Evolutionary conservation across 2,797 vertebrate genomes (phyloP).

Genomic region (Enteromius afrohamiltoni): DNA sequence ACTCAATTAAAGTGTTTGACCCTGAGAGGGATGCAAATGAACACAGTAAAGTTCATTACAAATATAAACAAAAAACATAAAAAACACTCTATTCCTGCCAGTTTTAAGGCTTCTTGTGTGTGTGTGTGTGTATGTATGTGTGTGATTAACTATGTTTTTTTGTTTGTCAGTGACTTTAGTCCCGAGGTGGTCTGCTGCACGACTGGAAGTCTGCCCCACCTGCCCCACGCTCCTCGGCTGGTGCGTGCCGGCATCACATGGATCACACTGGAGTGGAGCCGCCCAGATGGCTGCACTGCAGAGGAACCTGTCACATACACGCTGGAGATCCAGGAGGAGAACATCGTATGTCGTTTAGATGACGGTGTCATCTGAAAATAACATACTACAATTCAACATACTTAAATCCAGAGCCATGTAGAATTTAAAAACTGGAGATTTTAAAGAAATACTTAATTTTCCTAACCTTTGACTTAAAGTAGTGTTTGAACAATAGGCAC

Average conservation of each 20-base stretch:
- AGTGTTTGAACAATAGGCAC: background rate
- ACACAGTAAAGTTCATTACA: background rate
- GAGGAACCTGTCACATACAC: slow-evolving; percentile 93
- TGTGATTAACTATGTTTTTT: background rate
- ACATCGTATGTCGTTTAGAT: slow-evolving; percentile 79
- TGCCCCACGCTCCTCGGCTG: slow-evolving; percentile 89
- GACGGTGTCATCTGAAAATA: background rate
- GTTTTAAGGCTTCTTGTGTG: slow-evolving; percentile 12
- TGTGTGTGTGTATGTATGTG: background rate
- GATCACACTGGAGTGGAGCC: slow-evolving; percentile 92
- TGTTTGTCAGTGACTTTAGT: slow-evolving; percentile 86
- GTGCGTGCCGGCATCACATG: slow-evolving; percentile 93
- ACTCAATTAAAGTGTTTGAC: background rate
- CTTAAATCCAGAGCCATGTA: background rate
- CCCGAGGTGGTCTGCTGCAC: slow-evolving; percentile 93
- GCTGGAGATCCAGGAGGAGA: slow-evolving; percentile 95
- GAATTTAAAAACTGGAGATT: background rate
- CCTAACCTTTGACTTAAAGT: background rate
- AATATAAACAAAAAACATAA: background rate
- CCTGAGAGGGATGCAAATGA: slow-evolving; percentile 6
- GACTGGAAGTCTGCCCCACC: slow-evolving; percentile 89
- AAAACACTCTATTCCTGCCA: slow-evolving; percentile 1
- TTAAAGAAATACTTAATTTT: background rate
- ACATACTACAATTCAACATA: background rate
- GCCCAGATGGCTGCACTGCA: slow-evolving; percentile 87